Evolutionary conservation across 2,888 invertebrate species (phyloP).

Genomic region (Caprella mutica): DNA sequence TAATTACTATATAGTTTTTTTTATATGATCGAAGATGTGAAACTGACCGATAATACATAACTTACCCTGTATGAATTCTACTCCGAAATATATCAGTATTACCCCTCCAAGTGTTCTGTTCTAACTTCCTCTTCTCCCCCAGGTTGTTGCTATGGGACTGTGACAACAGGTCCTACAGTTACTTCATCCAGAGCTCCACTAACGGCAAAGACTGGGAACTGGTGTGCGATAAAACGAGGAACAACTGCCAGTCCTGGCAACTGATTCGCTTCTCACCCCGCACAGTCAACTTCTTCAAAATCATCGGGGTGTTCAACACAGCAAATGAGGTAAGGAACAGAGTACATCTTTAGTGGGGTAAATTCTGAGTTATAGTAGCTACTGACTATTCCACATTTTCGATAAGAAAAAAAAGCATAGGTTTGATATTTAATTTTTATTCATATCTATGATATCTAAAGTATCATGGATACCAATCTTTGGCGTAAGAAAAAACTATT

Average conservation of each 20-base stretch:
- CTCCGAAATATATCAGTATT: too few relatives aligned
- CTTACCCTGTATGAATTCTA: too few relatives aligned
- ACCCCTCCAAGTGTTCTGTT: too few relatives aligned
- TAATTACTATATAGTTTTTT: too few relatives aligned
- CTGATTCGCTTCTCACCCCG: constrained; percentile 68
- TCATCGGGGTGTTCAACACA: constrained; percentile 92
- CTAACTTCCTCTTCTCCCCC: too few relatives aligned
- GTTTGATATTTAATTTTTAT: too few relatives aligned
- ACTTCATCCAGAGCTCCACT: constrained; percentile 86
- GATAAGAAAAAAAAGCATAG: background rate
- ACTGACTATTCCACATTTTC: background rate
- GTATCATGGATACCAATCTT: too few relatives aligned
- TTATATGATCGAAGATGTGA: too few relatives aligned
- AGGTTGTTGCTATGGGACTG: constrained; percentile 92
- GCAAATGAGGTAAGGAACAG: constrained; percentile 69
- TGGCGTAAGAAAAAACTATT: too few relatives aligned
- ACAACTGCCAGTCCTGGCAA: constrained; percentile 90
- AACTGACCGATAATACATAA: too few relatives aligned
- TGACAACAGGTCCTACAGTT: constrained; percentile 86
- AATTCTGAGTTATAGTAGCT: background rate
- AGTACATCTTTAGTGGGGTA: background rate
- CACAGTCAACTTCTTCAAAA: constrained; percentile 83
- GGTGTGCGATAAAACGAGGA: constrained; percentile 74
- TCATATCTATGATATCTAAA: too few relatives aligned
- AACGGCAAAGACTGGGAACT: constrained; percentile 87